Evolutionary conservation across 2,113 vertebrate genomes (phyloP), one percentile per base, ranked within the genome.

Genomic region (Salvelinus sp.): DNA sequence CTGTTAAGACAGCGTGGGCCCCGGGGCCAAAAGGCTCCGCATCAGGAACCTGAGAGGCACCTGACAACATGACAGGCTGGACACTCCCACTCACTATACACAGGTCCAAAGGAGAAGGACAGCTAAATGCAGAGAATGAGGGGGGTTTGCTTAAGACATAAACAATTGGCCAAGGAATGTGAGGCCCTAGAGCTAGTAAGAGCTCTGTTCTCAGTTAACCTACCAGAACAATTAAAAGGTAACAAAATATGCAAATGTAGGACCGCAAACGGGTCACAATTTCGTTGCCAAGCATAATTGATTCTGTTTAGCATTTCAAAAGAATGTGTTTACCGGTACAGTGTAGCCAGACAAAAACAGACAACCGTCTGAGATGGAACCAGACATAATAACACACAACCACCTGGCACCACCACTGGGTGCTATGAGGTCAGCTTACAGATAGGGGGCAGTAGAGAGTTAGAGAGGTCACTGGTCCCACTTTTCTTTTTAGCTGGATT

Each of bases 11-110:
- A 48, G 54, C 66, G 3, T 74, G 76, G 83, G 76, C 85, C 85
- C 48, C 4, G 54, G 75, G 79, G 82, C 86, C 73, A 83, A 86
- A 82, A 73, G 23, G 62, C 16, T 38, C 30, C 79, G 66, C 65
- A 81, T 72, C 33, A 72, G 77, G 75, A 86, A 88, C 69, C 47
- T 64, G 79, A 87, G 82, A 73, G 62, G 74, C 74, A 75, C 69
- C 85, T 83, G 84, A 76, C 81, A 54, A 54, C 14, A 14, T 54
- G 50, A 54, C 50, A 54, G 73, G 71, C 30, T 13, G 69, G 68
- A 74, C 67, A 57, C 67, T 7, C 75, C 69, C 48, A 75, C 23
- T 66, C 44, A 0, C n/a, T 68, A 68, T 18, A 74, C 16, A 54
- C 16, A 14, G 50, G 50, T 54, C 50, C 16, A 5, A 54, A 54